These are phyloP conservation scores for Tautogolabrus adspersus DNA, from an alignment of 2,113 vertebrate genomes.

Conservation along the genomic window DNA sequence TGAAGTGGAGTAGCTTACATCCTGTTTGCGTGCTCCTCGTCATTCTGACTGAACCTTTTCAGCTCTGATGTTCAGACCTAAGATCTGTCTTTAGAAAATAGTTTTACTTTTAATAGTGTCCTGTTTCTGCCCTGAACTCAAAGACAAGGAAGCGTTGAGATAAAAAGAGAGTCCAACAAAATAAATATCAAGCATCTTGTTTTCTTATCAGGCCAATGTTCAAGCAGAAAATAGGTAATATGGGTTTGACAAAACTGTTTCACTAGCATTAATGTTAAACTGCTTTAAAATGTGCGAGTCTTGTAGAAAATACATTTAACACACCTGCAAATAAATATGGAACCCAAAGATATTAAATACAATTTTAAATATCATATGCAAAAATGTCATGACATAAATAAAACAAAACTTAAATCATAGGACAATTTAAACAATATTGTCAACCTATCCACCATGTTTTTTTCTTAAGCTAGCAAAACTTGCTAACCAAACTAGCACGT, in stretches of 20 bases:
- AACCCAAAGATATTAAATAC: no score
- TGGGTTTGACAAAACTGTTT: background rate
- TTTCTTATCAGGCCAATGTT: background rate
- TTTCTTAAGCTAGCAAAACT: background rate
- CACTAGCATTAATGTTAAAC: no score
- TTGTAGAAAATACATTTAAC: no score
- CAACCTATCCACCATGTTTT: no score
- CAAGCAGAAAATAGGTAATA: background rate
- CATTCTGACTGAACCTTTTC: background rate
- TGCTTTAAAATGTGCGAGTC: no score
- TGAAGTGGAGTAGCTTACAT: constrained; percentile 31
- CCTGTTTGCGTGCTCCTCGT: constrained; percentile 17
- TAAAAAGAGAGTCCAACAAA: background rate
- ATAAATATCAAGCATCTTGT: background rate
- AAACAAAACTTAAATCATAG: no score
- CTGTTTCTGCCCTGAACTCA: background rate
- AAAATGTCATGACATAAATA: no score
- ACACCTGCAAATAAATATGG: no score
- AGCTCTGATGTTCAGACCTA: constrained; percentile 1
- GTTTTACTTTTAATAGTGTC: constrained; percentile 5
- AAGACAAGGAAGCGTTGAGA: background rate
- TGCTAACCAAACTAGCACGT: background rate
- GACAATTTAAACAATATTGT: no score
- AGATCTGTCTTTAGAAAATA: background rate
- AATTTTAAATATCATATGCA: no score